A percentile compares a stretch with the other conserved stretches of the same genome.
These are phyloP conservation scores for Phthorimaea operculella DNA, from an alignment of 1,140 invertebrate species.

Conservation along the genomic window DNA sequence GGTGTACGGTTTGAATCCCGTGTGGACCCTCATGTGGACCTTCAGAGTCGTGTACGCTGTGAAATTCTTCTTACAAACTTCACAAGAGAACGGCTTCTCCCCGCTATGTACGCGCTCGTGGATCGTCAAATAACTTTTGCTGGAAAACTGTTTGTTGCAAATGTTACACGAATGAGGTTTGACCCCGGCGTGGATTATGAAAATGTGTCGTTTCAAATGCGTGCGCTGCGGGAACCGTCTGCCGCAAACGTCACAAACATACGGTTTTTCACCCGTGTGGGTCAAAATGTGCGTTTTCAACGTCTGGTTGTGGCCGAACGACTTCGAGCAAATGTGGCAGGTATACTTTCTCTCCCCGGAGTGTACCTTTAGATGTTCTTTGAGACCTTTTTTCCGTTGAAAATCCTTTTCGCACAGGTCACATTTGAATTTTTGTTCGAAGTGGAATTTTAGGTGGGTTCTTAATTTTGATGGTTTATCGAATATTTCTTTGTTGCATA, in stretches of 20 bases:
- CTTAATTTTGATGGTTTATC: conserved; percentile 38
- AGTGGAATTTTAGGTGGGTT: conserved; percentile 40
- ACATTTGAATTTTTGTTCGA: conserved; percentile 44
- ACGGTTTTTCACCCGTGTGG: conserved; percentile 90
- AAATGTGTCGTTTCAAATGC: conserved; percentile 83
- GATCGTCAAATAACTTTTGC: conserved; percentile 74
- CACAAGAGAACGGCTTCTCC: conserved; percentile 87
- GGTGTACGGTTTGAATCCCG: conserved; percentile 1
- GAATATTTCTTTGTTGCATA: conserved; percentile 32
- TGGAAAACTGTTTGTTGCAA: conserved; percentile 84
- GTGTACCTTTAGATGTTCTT: conserved; percentile 54
- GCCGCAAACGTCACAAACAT: conserved; percentile 83
- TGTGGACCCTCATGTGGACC: conserved; percentile 7
- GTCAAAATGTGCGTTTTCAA: conserved; percentile 83
- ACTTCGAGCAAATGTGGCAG: conserved; percentile 78
- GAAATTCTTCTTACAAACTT: conserved; percentile 88
- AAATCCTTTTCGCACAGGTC: conserved; percentile 42
- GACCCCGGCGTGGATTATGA: conserved; percentile 82
- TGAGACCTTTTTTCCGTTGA: conserved; percentile 44
- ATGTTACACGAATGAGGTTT: conserved; percentile 86
- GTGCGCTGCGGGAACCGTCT: conserved; percentile 85
- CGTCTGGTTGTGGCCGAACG: conserved; percentile 80
- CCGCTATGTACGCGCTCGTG: conserved; percentile 71
- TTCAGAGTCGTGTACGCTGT: conserved; percentile 68
- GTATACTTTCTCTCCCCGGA: conserved; percentile 69